A percentile compares a stretch with the other conserved stretches of the same genome.
These are phyloP conservation scores for Cephus cinctus DNA, from an alignment of 1,140 invertebrate genomes.

Conservation along the genomic window DNA sequence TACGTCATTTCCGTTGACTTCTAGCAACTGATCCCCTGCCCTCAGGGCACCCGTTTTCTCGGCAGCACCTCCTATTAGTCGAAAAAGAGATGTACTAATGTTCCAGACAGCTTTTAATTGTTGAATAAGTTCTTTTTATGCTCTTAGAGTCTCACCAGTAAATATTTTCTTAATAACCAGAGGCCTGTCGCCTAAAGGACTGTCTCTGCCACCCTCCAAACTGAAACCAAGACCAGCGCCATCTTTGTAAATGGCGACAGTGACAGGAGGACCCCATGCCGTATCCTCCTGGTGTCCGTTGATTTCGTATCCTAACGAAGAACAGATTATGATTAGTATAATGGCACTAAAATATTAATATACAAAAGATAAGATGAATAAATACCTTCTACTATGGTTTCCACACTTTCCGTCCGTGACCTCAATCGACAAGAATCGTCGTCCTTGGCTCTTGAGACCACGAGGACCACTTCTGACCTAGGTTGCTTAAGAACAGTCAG, in stretches of 20 bases:
- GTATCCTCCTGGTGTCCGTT: conserved; percentile 31
- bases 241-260: conserved; percentile 77
- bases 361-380: background rate
- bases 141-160: conserved; percentile 66
- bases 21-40: conserved; percentile 83
- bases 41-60: conserved; percentile 81
- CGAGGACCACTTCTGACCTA: conserved; percentile 66
- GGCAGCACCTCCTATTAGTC: conserved; percentile 77
- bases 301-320: conserved; percentile 35
- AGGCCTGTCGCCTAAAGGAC: conserved; percentile 82
- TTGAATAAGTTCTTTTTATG: background rate
- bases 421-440: conserved; percentile 36
- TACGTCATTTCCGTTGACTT: conserved; percentile 79
- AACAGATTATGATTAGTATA: background rate
- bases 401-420: conserved; percentile 38
- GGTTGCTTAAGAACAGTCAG: conserved; percentile 81
- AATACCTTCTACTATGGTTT: conserved; percentile 46
- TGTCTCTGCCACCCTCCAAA: conserved; percentile 88
- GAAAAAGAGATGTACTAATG: conserved; percentile 21
- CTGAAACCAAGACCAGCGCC: conserved; percentile 89
- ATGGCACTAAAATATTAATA: background rate
- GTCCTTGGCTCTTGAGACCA: conserved; percentile 59
- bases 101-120: conserved; percentile 5
- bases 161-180: conserved; percentile 89
- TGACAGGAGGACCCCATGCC: conserved; percentile 48